Base-by-base conservation (phyloP, 2,888 invertebrate species). In the Sphaerophoria taeniata region DNA sequence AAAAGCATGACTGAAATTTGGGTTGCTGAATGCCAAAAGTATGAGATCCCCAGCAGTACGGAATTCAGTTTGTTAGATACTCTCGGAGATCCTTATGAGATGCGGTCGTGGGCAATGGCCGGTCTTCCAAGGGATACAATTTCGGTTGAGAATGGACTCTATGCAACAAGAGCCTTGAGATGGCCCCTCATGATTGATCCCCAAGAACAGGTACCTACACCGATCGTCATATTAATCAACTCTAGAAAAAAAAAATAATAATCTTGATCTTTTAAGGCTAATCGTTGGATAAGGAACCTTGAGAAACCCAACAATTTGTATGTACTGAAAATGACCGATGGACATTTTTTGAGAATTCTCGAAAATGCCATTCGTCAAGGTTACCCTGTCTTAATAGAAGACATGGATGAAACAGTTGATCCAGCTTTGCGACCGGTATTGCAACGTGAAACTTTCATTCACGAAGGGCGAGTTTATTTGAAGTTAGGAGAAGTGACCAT, bases 181-280 rank as follows among this genome's bases (percentile, higher is more conserved):
- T 97, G 97, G 97, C 97, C 98, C 0, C 93, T 98, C 16, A 97
- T 98, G 94, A 97, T 98, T 82, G 98, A 98, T 92, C 98, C 98
- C 0, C 98, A 98, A 91, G 98, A 98, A 90, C 98, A 98, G 93
- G 96, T 43, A 43, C 24, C 24, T 53, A 3, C 9, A 14, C 16
- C 45, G 49, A 49, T 82, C 83, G 39, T 91, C 2, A 24, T 24
- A 24, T 24, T 24, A 2, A 24, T 24, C 24, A 24, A 24, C 24
- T 24, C 2, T 24, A 24, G 24, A 24, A 24, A 3, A 9, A 39
- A 39, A 39, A 39, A 6, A 39, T 36, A 6, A 43, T 43, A 2
- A 43, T 7, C 43, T 43, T 24, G 24, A 24, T 24, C 2, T 24
- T 24, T 9, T 43, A 43, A 96, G 94, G 98, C 98, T 0, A 98